Conservation (phyloP, 2,113 vertebrate genomes). For the Setophaga petechia region DNA sequence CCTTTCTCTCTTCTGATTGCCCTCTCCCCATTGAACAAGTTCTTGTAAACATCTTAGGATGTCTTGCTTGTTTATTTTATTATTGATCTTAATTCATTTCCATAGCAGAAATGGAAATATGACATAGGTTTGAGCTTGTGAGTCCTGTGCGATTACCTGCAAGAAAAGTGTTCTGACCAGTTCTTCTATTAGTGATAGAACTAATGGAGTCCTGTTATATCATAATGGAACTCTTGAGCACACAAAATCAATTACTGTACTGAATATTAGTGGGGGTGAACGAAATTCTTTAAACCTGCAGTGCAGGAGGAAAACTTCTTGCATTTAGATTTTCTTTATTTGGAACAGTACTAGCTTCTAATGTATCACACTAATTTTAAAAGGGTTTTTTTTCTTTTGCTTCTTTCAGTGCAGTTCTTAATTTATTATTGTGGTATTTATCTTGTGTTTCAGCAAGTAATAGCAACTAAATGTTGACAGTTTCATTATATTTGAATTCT, state of each 20-base stretch:
- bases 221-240: neutral
- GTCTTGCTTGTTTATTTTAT: neutral
- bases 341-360: neutral
- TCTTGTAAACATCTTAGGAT: neutral
- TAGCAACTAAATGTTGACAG: neutral
- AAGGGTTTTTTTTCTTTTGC: neutral
- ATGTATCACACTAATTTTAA: neutral
- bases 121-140: neutral
- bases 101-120: neutral
- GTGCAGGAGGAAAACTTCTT: neutral
- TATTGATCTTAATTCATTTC: neutral
- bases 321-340: neutral
- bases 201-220: neutral
- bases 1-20: neutral
- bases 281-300: neutral
- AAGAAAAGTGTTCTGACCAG: neutral
- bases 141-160: neutral
- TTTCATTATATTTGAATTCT: neutral
- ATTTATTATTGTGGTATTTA: neutral
- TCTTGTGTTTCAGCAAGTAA: neutral
- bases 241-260: neutral
- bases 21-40: neutral
- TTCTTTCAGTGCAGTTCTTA: neutral
- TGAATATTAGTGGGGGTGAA: rapidly evolving
- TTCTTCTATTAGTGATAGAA: neutral